Evolutionary conservation across 2,888 invertebrate genomes (phyloP), one percentile per base, ranked within the genome.

Genomic region (Listrodromus nycthemerus): DNA sequence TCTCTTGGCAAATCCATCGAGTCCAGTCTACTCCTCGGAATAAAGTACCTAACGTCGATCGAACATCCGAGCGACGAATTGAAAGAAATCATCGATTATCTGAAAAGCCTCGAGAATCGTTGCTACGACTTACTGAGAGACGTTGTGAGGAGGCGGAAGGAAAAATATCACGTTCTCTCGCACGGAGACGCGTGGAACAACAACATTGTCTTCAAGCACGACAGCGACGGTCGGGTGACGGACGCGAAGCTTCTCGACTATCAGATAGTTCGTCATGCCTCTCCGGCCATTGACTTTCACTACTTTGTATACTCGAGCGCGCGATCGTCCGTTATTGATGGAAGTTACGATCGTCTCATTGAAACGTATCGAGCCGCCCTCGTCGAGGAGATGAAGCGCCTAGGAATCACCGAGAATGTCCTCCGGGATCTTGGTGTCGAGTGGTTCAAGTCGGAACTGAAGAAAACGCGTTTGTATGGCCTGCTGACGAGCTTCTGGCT

Each of bases 161-260:
- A 85, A 13, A 87, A 88, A 8, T 89, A 90, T 52, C 85, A 90
- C 77, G 88, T 90, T 5, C 61, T 92, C 21, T 89, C 83, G 0
- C 92, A 92, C 74, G 91, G 92, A 0, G 92, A 92, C 45, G 69
- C 86, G 4, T 92, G 91, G 92, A 90, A 87, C 69, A 92, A 92
- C 61, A 92, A 92, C 77, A 82, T 91, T 3, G 82, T 91, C 37
- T 91, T 90, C 71, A 86, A 88, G 16, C 85, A 89, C 45, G 86
- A 89, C 27, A 19, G 58, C 0, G 37, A 83, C 0, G 89, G 86
- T 13, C 67, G 67, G 1, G 55, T 87, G 1, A 61, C 71, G 0
- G 75, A 80, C 37, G 88, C 89, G 0, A 89, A 91, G 70, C 82
- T 91, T 1, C 80, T 90, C 16, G 91, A 91, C 80, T 91, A 86